A percentile compares a stretch with the other conserved stretches of the same genome.
phyloP scores from a whole-genome alignment of 2,113 vertebrate genomes.

The Xiphorhynchus elegans region DNA sequence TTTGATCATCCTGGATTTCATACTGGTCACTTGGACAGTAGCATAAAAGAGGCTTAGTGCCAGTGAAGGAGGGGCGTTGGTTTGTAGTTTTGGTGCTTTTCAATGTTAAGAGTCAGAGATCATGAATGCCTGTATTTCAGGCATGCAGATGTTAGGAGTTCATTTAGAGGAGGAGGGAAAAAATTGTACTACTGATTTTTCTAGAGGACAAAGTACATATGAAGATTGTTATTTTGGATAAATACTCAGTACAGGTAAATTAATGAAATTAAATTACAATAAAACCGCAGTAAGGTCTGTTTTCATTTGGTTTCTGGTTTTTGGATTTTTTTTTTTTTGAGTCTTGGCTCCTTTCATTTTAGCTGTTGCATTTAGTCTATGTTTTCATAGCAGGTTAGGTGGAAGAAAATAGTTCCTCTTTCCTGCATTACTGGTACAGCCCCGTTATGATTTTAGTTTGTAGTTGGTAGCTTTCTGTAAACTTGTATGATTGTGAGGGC shows the following conservation, averaged over 20 bases:
- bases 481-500: neutral
- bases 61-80: neutral
- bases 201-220: neutral
- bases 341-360: neutral
- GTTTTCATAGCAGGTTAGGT: neutral
- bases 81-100: neutral
- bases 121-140: neutral
- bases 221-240: neutral
- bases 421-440: neutral
- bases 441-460: neutral
- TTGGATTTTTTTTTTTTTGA: neutral
- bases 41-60: neutral
- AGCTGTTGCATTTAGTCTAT: neutral
- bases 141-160: neutral
- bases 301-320: neutral
- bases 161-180: rapidly evolving
- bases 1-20: neutral
- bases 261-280: neutral
- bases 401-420: neutral
- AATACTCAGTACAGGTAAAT: neutral
- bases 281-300: neutral
- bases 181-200: neutral
- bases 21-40: neutral
- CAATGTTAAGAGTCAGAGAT: neutral
- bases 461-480: neutral